phyloP scores from a whole-genome alignment of 2,113 vertebrate genomes.

The Himantopus leucocephalus region DNA sequence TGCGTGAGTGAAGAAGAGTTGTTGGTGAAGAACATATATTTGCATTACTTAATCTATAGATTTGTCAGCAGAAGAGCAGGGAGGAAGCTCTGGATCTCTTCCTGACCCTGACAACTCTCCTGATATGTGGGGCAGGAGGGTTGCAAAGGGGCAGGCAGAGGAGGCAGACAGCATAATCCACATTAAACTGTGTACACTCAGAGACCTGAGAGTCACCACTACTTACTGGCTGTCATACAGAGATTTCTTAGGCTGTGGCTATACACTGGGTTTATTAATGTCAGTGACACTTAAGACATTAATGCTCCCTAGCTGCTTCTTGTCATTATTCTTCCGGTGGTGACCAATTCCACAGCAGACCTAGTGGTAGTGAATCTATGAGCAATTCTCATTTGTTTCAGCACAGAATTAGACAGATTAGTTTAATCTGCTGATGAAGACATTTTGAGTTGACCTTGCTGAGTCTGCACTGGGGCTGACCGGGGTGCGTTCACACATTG shows the following conservation, averaged over 20 bases:
- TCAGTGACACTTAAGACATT: not conserved
- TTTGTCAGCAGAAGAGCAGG: not conserved
- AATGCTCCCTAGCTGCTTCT: not conserved
- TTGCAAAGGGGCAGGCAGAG: not conserved
- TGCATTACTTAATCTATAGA: not conserved
- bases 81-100: not conserved
- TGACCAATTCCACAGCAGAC: not conserved
- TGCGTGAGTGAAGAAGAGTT: not conserved
- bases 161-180: not conserved
- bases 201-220: not conserved
- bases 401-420: not conserved
- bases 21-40: not conserved
- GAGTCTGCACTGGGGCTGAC: not conserved
- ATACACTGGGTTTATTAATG: not conserved
- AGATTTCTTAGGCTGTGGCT: not conserved
- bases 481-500: rapidly evolving
- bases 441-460: not conserved
- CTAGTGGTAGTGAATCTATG: not conserved
- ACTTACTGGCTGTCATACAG: not conserved
- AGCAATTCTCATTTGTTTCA: not conserved
- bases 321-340: not conserved
- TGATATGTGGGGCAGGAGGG: not conserved
- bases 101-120: not conserved
- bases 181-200: not conserved
- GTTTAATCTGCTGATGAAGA: not conserved